These are phyloP conservation scores for Oceanites oceanicus DNA, from an alignment of 2,113 vertebrate genomes.

Conservation along the genomic window DNA sequence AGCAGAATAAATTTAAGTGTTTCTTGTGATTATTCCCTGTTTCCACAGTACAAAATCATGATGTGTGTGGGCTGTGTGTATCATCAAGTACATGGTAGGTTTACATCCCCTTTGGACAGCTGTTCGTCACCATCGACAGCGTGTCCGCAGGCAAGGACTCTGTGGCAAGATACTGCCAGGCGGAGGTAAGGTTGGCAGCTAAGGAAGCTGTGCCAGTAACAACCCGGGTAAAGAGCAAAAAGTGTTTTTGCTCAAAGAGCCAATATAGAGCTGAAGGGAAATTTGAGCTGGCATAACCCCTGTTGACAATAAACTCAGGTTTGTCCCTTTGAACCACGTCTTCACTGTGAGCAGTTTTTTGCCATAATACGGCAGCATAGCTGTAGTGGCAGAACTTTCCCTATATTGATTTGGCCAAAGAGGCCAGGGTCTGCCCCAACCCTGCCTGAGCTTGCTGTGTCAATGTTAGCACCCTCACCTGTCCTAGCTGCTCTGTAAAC, in stretches of 20 bases:
- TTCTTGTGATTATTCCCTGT: background rate
- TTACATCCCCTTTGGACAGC: background rate
- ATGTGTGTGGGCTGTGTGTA: background rate
- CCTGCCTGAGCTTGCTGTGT: background rate
- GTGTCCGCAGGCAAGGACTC: background rate
- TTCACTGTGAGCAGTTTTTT: background rate
- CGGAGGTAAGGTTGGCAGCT: background rate
- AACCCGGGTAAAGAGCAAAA: background rate
- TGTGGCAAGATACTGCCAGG: background rate
- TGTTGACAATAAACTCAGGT: background rate
- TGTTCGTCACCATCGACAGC: fast-evolving
- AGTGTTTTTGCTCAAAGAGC: background rate
- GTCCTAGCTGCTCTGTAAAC: background rate
- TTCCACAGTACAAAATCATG: background rate
- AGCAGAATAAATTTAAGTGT: background rate
- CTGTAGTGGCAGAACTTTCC: background rate
- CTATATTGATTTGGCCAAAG: background rate
- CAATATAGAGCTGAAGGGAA: background rate
- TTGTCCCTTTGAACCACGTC: background rate
- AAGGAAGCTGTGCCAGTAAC: background rate
- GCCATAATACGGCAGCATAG: background rate
- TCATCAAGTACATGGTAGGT: background rate
- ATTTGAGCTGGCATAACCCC: background rate
- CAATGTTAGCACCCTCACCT: background rate
- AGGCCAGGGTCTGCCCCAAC: background rate